These are phyloP conservation scores for Syrphus vitripennis DNA, from an alignment of 2,888 invertebrate species.

Conservation along the genomic window DNA sequence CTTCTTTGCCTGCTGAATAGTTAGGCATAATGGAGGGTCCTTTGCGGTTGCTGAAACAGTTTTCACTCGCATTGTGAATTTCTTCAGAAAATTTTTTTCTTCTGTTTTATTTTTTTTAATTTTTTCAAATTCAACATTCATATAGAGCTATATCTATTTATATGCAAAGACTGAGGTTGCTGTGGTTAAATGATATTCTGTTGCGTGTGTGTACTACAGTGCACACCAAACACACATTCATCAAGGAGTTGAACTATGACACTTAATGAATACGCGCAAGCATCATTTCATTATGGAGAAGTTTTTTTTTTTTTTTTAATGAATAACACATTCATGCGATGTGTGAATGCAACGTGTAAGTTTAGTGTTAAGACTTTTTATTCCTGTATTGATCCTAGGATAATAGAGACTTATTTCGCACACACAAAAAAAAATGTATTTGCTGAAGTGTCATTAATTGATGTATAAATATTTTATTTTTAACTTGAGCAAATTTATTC, in stretches of 20 bases:
- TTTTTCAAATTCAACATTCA: not conserved
- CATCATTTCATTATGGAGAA: constrained; percentile 48
- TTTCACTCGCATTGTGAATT: constrained; percentile 38
- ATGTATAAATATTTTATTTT: constrained; percentile 16
- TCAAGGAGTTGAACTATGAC: constrained; percentile 56
- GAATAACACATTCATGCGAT: constrained; percentile 52
- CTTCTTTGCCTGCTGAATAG: constrained; percentile 62
- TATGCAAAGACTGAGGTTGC: not conserved
- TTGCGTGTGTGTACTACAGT: constrained; percentile 33
- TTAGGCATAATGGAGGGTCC: constrained; percentile 70
- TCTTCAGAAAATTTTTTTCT: constrained; percentile 21
- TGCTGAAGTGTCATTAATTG: constrained; percentile 41
- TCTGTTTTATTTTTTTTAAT: not conserved
- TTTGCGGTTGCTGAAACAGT: constrained; percentile 60
- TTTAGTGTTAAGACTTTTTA: not conserved
- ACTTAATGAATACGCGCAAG: constrained; percentile 55
- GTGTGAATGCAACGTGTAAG: not conserved
- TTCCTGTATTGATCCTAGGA: not conserved
- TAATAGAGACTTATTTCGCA: not conserved
- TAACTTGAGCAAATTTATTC: constrained; percentile 46
- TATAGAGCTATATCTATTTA: not conserved
- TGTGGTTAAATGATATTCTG: constrained; percentile 37
- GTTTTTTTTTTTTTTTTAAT: constrained; percentile 44
- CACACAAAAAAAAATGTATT: not conserved
- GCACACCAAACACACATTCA: not conserved